Percentiles rank a stretch among this genome's conserved stretches.
Evolutionary conservation across 2,888 invertebrate genomes (phyloP).

Genomic region (Parnassius mnemosyne): DNA sequence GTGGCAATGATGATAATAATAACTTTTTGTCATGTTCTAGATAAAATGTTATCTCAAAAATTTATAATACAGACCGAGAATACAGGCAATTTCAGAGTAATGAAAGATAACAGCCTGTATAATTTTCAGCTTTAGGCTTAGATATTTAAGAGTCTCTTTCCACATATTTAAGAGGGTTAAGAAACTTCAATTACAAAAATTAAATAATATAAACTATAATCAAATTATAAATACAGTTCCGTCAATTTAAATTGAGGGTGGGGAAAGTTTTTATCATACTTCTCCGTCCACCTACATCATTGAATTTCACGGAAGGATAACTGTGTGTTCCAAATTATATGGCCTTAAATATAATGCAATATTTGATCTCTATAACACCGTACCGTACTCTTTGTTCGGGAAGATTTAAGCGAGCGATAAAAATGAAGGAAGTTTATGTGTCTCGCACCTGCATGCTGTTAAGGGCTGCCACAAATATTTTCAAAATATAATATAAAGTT

Average conservation of each 20-base stretch:
- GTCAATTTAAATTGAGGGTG: conserved; percentile 1
- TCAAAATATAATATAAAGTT: background rate
- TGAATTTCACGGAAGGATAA: conserved; percentile 18
- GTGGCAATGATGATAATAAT: no score
- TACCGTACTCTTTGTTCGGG: conserved; percentile 12
- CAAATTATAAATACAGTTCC: conserved; percentile 2
- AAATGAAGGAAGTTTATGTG: conserved; percentile 11
- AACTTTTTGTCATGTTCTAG: no score
- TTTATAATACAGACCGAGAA: no score
- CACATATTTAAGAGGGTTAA: no score
- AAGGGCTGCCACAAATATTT: conserved; percentile 20
- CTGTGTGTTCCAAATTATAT: conserved; percentile 22
- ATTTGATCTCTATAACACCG: conserved; percentile 25
- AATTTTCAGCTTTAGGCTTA: no score
- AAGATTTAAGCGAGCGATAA: conserved; percentile 25
- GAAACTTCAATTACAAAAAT: background rate
- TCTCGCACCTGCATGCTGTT: background rate
- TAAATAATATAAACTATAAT: background rate
- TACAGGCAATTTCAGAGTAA: no score
- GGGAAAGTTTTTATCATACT: conserved; percentile 14
- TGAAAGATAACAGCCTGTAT: no score
- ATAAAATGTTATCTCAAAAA: no score
- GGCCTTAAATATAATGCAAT: conserved; percentile 20
- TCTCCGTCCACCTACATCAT: conserved; percentile 16
- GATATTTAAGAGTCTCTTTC: no score